Percentiles rank a stretch among this genome's conserved stretches.
These are phyloP conservation scores for Hirtodrosophila trivittata DNA, from an alignment of 2,888 invertebrate species.

Conservation along the genomic window DNA sequence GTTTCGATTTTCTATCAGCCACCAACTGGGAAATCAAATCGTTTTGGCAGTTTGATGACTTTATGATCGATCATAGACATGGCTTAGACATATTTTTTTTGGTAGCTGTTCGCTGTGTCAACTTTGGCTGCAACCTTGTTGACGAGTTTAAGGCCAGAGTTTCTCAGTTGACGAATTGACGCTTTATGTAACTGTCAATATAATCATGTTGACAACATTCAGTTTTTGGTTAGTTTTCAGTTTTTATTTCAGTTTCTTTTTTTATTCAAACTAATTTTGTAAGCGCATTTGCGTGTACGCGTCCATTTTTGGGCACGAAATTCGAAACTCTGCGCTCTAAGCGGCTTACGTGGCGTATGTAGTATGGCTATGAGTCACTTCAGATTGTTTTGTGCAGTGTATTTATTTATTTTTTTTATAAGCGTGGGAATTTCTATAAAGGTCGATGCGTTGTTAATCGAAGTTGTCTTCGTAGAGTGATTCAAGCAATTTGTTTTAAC, in stretches of 20 bases:
- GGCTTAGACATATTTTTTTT: slow-evolving; percentile 46
- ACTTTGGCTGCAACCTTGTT: slow-evolving; percentile 50
- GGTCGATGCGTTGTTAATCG: slow-evolving; percentile 4
- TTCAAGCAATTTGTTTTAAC: background rate
- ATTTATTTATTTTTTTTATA: slow-evolving; percentile 1
- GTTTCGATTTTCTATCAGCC: slow-evolving; percentile 40
- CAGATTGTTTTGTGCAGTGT: slow-evolving; percentile 4
- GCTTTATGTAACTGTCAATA: slow-evolving; percentile 43
- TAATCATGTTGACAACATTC: slow-evolving; percentile 13
- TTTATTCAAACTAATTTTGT: slow-evolving; percentile 40
- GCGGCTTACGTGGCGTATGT: slow-evolving; percentile 27
- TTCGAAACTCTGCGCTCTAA: slow-evolving; percentile 9
- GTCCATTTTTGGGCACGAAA: slow-evolving; percentile 33
- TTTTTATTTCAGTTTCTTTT: slow-evolving; percentile 5
- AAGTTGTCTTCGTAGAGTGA: background rate
- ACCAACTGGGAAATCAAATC: slow-evolving; percentile 69
- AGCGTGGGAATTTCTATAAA: slow-evolving; percentile 50
- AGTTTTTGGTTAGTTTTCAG: slow-evolving; percentile 11
- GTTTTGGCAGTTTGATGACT: slow-evolving; percentile 62
- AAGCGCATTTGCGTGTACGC: slow-evolving; percentile 32
- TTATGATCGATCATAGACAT: slow-evolving; percentile 61
- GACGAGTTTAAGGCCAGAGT: slow-evolving; percentile 49
- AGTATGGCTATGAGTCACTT: slow-evolving; percentile 52
- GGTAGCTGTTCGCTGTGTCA: slow-evolving; percentile 16
- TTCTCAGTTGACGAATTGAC: slow-evolving; percentile 32